phyloP scores from a whole-genome alignment of 1,140 invertebrate genomes.

The Plutomurus gul region DNA sequence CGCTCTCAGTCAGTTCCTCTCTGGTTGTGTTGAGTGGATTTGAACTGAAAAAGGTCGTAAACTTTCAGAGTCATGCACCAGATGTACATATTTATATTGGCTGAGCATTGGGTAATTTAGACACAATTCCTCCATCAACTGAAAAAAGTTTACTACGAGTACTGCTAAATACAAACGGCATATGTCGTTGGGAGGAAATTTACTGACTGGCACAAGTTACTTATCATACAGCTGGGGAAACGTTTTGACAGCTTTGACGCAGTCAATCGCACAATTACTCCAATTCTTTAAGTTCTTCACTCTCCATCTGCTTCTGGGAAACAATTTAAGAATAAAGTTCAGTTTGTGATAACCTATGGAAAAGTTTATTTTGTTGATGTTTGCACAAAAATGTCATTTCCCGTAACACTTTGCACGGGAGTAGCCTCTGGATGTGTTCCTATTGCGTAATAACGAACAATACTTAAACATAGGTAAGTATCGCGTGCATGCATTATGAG shows the following conservation, averaged over 20 bases:
- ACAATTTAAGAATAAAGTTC: not conserved
- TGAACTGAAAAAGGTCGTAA: not conserved
- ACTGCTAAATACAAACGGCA: not conserved
- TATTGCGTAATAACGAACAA: not conserved
- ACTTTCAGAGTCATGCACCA: not conserved
- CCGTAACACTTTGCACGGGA: not conserved
- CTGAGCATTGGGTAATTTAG: not conserved
- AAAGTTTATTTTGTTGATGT: constrained; percentile 20
- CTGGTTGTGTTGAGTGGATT: not conserved
- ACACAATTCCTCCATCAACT: not conserved
- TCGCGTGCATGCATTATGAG: not conserved
- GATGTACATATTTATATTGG: not conserved
- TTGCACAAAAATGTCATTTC: not conserved
- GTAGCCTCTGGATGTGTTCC: not conserved
- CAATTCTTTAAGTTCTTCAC: not conserved
- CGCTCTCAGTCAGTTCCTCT: too few species aligned
- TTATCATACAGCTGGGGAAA: not conserved
- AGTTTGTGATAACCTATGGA: not conserved
- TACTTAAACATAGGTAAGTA: not conserved
- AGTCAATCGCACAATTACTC: not conserved
- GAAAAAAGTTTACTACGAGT: not conserved
- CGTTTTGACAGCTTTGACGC: not conserved
- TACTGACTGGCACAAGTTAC: not conserved
- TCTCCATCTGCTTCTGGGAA: not conserved
- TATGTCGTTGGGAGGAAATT: not conserved